These are phyloP conservation scores for Lerema accius DNA, from an alignment of 1,140 invertebrate species.

Conservation along the genomic window DNA sequence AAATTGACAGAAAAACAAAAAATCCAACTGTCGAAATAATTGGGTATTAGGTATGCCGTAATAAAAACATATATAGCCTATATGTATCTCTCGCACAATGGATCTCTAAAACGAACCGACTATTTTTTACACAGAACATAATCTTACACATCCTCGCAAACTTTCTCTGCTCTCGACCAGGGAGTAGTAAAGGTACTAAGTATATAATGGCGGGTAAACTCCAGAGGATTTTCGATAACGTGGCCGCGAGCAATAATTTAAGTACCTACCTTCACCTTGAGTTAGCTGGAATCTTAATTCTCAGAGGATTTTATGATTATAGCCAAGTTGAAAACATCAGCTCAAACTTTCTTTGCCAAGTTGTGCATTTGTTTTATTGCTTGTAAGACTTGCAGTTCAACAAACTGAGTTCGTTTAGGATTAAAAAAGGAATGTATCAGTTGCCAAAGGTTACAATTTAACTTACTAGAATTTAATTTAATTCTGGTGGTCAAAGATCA, in stretches of 20 bases:
- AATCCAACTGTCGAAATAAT: too few species aligned
- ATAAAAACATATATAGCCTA: too few species aligned
- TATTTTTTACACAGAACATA: neutral
- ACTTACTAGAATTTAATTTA: too few species aligned
- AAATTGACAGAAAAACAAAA: too few species aligned
- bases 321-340: constrained; percentile 38
- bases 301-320: constrained; percentile 40
- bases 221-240: constrained; percentile 42
- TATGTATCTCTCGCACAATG: too few species aligned
- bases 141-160: neutral
- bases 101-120: too few species aligned
- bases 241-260: constrained; percentile 43
- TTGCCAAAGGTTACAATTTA: too few species aligned
- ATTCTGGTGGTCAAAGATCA: too few species aligned
- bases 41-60: too few species aligned
- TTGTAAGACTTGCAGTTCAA: constrained; percentile 1
- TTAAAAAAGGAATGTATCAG: too few species aligned
- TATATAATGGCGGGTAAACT: constrained; percentile 7
- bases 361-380: constrained; percentile 16
- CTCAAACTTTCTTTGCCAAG: constrained; percentile 23
- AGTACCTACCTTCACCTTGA: constrained; percentile 38
- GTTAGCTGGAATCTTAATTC: constrained; percentile 40
- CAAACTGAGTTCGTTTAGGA: too few species aligned
- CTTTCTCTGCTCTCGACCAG: constrained; percentile 2
- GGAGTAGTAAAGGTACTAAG: constrained; percentile 3